Evolutionary conservation across 2,113 vertebrate genomes (phyloP), one percentile per base, ranked within the genome.

Genomic region (Laticauda colubrina): DNA sequence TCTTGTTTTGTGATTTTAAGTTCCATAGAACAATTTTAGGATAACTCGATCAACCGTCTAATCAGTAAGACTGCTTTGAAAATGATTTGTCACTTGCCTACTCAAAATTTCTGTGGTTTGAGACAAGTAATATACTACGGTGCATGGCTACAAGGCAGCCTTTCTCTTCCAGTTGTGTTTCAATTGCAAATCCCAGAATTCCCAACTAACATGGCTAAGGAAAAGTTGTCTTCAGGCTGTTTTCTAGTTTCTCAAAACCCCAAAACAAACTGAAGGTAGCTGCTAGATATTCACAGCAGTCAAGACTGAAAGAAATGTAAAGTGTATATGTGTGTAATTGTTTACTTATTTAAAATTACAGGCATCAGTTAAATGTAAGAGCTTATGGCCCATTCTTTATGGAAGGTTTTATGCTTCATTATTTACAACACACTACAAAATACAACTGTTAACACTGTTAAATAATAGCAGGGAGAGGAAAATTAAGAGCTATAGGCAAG

Each of bases 301-400:
- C 2, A 87, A 89, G 85, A 29, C 2, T 64, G 81, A 1, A 87
- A 34, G 43, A 95, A 96, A 95, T 39, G 0, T 48, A 90, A 96
- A 95, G 93, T 94, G 91, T 95, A 93, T 85, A 90, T 92, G 94
- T 95, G 93, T 94, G 91, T 95, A 94, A 85, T 90, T 92, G 94
- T 95, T 96, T 93, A 91, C 96, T 97, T 96, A 94, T 34, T 12
- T 87, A 94, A 94, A 96, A 95, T 94, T 86, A 91, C 24, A 94
- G 94, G 45, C 94, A 92, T 94, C 93, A 94, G 7, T 92, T 64
- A 34, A 90, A 69, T 91, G 95, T 92, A 93, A 95, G 94, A 96
- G 94, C 96, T 96, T 96, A 95, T 96, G 96, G 94, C 94, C 92
- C 89, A 94, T 64, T 95, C 90, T 95, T 97, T 92, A 94, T 87